Evolutionary conservation across 2,797 vertebrate genomes (phyloP).

Genomic region (Phaenicophaeus curvirostris): DNA sequence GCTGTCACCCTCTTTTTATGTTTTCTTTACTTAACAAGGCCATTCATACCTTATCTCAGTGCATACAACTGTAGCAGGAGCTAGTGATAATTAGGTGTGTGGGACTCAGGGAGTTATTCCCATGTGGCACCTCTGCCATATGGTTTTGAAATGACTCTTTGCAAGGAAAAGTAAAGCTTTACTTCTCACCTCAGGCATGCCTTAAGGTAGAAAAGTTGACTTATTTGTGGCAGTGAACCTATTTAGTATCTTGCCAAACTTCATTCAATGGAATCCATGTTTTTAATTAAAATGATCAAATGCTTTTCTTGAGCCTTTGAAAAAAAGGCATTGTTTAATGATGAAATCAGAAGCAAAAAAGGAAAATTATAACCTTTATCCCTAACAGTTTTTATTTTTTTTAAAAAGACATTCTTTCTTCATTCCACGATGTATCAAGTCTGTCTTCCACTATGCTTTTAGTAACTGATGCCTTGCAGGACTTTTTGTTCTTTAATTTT

Average conservation of each 20-base stretch:
- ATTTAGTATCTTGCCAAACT: background rate
- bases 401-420: background rate
- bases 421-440: background rate
- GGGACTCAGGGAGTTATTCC: background rate
- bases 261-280: background rate
- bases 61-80: background rate
- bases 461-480: background rate
- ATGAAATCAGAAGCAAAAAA: background rate
- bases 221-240: background rate
- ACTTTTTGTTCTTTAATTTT: background rate
- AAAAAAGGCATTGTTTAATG: background rate
- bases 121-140: background rate
- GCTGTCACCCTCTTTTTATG: background rate
- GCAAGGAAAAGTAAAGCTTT: background rate
- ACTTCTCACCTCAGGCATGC: background rate
- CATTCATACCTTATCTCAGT: background rate
- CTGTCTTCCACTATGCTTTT: background rate
- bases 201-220: background rate
- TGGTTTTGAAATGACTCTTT: background rate
- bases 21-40: constrained; percentile 4
- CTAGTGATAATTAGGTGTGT: background rate
- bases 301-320: background rate
- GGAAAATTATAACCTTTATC: background rate
- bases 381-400: too few relatives aligned
- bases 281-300: background rate